A percentile compares a stretch with the other conserved stretches of the same genome.
Conservation (phyloP, 2,113 vertebrate species). For the Bubo scandiacus region DNA sequence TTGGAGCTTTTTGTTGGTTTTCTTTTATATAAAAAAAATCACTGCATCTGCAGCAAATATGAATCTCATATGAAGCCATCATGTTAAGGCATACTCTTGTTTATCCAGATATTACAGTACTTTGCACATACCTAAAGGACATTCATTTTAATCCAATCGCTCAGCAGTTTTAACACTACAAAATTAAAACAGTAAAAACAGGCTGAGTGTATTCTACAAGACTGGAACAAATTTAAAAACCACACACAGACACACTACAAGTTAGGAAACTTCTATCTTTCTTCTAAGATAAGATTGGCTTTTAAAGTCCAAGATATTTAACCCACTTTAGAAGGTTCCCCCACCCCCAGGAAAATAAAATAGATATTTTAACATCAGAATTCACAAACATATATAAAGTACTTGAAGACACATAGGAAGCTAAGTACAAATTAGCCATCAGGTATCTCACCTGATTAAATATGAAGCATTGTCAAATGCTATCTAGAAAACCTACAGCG, state of each 20-base stretch:
- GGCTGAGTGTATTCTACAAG: background rate
- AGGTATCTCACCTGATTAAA: background rate
- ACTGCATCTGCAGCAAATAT: background rate
- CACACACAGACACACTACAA: background rate
- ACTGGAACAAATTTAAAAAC: background rate
- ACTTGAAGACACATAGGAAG: background rate
- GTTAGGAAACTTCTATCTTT: background rate
- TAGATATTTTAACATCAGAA: background rate
- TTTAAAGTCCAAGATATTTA: background rate
- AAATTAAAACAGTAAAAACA: background rate
- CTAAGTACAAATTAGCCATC: background rate
- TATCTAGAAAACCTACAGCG: background rate
- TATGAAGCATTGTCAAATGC: background rate
- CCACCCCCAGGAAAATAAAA: background rate
- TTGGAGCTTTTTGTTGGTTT: accelerated
- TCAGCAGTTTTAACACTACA: background rate
- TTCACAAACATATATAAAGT: background rate
- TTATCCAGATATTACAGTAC: background rate
- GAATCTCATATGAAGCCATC: background rate
- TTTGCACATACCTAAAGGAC: background rate
- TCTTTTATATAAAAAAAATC: background rate
- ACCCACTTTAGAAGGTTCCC: background rate
- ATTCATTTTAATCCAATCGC: background rate
- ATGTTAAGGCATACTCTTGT: background rate
- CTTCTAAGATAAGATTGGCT: background rate